Conservation (phyloP, 2,797 vertebrate species). For the Florisuga fusca region DNA sequence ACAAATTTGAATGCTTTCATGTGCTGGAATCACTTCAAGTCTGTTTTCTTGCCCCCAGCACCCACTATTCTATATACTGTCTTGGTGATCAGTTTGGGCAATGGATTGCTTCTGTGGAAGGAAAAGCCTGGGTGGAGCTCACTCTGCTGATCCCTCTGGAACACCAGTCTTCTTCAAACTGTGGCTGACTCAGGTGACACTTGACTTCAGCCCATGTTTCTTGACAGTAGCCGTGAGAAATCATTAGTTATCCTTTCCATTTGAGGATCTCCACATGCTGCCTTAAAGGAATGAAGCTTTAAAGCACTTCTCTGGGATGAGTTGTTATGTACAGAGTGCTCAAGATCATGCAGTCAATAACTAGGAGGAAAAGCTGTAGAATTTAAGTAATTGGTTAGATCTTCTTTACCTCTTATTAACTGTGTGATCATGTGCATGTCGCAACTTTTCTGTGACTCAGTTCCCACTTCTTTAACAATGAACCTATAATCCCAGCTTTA, state of each 20-base stretch:
- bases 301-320: neutral
- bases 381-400: neutral
- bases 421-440: neutral
- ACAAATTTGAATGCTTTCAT: neutral
- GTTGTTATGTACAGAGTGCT: neutral
- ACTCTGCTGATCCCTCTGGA: fast-evolving
- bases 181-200: neutral
- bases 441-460: neutral
- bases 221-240: neutral
- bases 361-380: neutral
- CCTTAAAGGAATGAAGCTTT: neutral
- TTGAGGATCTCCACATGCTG: neutral
- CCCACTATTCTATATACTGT: neutral
- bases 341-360: neutral
- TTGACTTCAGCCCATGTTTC: neutral
- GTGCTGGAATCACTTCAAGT: neutral
- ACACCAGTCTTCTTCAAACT: neutral
- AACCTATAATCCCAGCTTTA: neutral
- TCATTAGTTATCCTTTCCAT: neutral
- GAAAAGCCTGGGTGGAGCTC: neutral
- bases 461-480: neutral
- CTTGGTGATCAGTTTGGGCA: neutral
- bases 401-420: neutral
- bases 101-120: neutral
- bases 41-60: neutral